Percentiles rank a stretch among this genome's conserved stretches.
Conservation (phyloP, 1,140 invertebrate species). For the Papilio aristodemus region DNA sequence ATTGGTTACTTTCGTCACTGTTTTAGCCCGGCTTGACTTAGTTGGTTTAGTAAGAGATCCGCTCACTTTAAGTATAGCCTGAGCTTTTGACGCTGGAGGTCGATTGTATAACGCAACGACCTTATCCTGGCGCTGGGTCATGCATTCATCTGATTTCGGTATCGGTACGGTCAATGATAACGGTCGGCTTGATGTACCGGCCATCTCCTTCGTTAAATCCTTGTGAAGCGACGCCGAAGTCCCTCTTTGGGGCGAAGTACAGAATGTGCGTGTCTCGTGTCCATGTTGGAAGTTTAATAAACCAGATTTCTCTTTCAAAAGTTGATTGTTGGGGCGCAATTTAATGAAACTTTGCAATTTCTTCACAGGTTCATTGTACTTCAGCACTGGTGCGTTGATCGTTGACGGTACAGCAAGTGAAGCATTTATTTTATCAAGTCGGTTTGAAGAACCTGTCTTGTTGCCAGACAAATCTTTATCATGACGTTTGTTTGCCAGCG, state of each 20-base stretch:
- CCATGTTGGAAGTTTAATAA: background rate
- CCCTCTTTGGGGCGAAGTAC: background rate
- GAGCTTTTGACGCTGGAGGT: no score
- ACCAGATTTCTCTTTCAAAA: conserved; percentile 1
- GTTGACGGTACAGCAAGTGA: background rate
- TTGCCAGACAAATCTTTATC: background rate
- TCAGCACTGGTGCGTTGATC: background rate
- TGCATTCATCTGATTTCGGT: background rate
- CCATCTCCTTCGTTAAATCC: background rate
- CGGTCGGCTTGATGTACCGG: background rate
- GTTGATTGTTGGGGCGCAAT: background rate
- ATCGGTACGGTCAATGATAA: background rate
- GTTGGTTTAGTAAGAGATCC: no score
- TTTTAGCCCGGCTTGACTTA: no score
- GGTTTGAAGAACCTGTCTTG: background rate
- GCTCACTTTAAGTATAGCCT: no score
- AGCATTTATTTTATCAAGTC: background rate
- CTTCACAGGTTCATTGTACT: background rate
- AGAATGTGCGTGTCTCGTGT: background rate
- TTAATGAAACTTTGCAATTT: background rate
- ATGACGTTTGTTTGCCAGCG: background rate
- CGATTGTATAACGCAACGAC: background rate
- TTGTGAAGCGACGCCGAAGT: background rate
- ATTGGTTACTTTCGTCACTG: no score
- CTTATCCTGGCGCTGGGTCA: background rate